Evolutionary conservation across 2,797 vertebrate species (phyloP), one percentile per base, ranked within the genome.

Genomic region (Tarsius wallacei): DNA sequence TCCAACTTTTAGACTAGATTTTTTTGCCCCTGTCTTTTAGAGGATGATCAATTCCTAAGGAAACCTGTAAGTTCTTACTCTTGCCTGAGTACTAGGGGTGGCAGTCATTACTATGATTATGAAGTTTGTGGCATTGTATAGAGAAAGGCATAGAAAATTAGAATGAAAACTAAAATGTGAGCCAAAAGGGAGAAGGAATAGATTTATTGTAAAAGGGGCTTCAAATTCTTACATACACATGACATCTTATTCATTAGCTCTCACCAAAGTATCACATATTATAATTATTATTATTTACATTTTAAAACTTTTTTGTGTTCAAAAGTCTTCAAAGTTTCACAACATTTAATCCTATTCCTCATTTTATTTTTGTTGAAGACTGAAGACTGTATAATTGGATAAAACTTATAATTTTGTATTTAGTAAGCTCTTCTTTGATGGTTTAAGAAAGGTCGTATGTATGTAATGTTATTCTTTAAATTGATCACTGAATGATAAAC

Each of bases 131-230:
- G 31, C 68, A 87, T 5, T 71, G 7, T 89, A 64, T 22, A 26
- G 26, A 64, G 66, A 92, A 96, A 33, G 22, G 19, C 24, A 82
- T 49, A 86, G 74, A 78, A 81, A 76, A 87, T 42, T 42, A 78
- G 49, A 59, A 19, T 71, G n/a, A 73, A 84, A 77, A 82, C 78
- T 63, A 84, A 36, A 33, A 51, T 57, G 28, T 59, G 36, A 42
- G 10, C 36, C 4, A 64, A 2, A 59, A 90, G 31, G 42, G 55
- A 19, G 10, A 42, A 83, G 36, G 21, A 19, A 42, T 2, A 57
- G 28, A 42, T 85, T 78, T 82, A 91, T 55, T 91, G 4, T 77
- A 71, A 84, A 16, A 53, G 47, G 17, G 22, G 33, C 55, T 91
- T 88, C 78, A 91, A 28, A 78, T 42, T 42, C 42, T 42, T 42